Percentiles rank a stretch among this genome's conserved stretches.
phyloP scores from a whole-genome alignment of 2,797 vertebrate genomes.

The Brotula barbata region DNA sequence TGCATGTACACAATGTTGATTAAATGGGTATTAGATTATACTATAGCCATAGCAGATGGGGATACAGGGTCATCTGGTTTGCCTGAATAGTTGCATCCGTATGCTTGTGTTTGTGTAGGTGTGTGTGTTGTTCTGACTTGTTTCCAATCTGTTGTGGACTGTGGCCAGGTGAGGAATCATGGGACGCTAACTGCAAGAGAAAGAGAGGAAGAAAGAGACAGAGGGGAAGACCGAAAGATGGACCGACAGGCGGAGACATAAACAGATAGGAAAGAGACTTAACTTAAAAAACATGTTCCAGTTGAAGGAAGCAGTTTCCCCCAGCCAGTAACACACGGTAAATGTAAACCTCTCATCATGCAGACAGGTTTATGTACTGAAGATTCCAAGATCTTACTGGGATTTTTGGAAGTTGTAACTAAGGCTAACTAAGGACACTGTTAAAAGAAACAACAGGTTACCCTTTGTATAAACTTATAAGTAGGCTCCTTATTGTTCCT shows the following conservation, averaged over 20 bases:
- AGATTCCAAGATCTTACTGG: neutral
- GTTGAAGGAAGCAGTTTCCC: too few species aligned
- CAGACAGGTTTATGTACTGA: neutral
- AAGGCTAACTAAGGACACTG: neutral
- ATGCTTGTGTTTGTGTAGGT: conserved; percentile 30
- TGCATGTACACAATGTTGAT: conserved; percentile 7
- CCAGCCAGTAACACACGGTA: neutral
- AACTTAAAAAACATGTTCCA: neutral
- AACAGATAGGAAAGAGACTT: neutral
- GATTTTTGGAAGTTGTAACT: neutral
- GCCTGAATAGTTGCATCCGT: conserved; percentile 34
- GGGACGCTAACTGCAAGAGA: conserved; percentile 15
- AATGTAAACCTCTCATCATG: conserved; percentile 5
- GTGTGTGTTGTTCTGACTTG: conserved; percentile 24
- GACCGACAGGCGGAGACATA: conserved; percentile 1
- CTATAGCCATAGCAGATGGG: conserved; percentile 35
- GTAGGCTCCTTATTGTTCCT: too few species aligned
- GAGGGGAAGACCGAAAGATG: conserved; percentile 1
- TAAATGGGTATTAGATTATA: conserved; percentile 19
- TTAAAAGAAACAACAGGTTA: too few species aligned
- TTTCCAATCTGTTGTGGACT: conserved; percentile 38
- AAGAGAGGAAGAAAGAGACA: neutral
- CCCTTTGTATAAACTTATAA: too few species aligned
- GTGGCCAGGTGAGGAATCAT: conserved; percentile 24
- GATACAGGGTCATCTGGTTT: conserved; percentile 44